phyloP scores from a whole-genome alignment of 1,140 invertebrate genomes.

The Eurosta solidaginis region DNA sequence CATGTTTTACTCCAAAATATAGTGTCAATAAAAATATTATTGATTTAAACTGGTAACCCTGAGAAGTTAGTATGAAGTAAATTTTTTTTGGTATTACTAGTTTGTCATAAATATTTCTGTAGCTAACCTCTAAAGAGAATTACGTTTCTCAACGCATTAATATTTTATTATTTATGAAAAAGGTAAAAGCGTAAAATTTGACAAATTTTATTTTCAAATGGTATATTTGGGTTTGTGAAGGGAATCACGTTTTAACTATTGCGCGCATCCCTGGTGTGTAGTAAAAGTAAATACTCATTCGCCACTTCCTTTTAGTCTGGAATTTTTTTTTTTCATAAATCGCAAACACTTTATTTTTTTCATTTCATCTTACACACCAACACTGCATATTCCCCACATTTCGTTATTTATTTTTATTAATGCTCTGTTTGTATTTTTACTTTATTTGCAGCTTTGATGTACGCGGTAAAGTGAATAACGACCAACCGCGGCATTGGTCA shows the following conservation, averaged over 20 bases:
- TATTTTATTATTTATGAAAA: too few relatives aligned
- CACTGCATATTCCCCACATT: not conserved
- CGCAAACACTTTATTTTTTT: not conserved
- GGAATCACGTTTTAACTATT: not conserved
- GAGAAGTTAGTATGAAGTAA: too few relatives aligned
- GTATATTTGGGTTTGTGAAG: too few relatives aligned
- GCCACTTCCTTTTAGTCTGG: not conserved
- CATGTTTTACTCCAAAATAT: too few relatives aligned
- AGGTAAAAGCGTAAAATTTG: too few relatives aligned
- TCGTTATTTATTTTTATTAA: constrained; percentile 41
- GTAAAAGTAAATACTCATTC: not conserved
- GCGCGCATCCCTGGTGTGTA: not conserved
- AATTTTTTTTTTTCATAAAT: not conserved
- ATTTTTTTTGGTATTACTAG: too few relatives aligned
- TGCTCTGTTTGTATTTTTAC: constrained; percentile 37
- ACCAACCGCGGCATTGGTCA: constrained; percentile 75
- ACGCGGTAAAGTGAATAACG: constrained; percentile 72
- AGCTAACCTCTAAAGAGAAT: too few relatives aligned
- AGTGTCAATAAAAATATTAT: too few relatives aligned
- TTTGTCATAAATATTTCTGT: too few relatives aligned
- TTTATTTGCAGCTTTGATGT: constrained; percentile 75
- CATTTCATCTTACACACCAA: not conserved
- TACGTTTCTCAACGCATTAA: too few relatives aligned
- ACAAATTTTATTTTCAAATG: too few relatives aligned
- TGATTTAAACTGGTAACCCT: too few relatives aligned